Evolutionary conservation across 2,888 invertebrate genomes (phyloP).

Genomic region (Oligia latruncula): DNA sequence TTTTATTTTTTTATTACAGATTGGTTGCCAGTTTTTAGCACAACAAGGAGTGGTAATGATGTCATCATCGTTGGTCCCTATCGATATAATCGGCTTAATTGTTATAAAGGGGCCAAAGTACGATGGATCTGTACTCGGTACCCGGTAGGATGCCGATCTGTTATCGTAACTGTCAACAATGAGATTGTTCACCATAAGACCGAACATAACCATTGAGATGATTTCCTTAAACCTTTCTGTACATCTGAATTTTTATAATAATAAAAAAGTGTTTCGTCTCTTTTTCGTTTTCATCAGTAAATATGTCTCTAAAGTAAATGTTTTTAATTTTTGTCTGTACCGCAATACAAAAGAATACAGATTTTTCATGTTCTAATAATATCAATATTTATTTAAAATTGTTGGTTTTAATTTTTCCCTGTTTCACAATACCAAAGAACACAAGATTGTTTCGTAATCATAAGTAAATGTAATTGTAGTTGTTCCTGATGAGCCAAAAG

Average conservation of each 20-base stretch:
- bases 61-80: conserved; percentile 34
- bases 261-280: not conserved
- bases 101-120: conserved; percentile 14
- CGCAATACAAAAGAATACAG: not conserved
- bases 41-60: conserved; percentile 26
- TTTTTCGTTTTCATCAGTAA: not conserved
- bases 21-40: conserved; percentile 22
- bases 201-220: conserved; percentile 23
- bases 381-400: not conserved
- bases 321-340: not conserved
- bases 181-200: conserved; percentile 6
- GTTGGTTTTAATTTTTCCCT: not conserved
- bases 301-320: not conserved
- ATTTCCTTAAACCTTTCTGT: not conserved
- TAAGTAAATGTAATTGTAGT: not conserved
- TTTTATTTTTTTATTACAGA: not conserved
- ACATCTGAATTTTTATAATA: not conserved
- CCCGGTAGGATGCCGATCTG: conserved; percentile 22
- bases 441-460: not conserved
- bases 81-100: conserved; percentile 27
- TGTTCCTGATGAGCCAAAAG: not conserved
- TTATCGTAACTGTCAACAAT: conserved; percentile 10
- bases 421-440: not conserved
- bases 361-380: not conserved
- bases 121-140: conserved; percentile 34